Conservation (phyloP, 2,888 invertebrate genomes). For the Lepidochrysops patricia region DNA sequence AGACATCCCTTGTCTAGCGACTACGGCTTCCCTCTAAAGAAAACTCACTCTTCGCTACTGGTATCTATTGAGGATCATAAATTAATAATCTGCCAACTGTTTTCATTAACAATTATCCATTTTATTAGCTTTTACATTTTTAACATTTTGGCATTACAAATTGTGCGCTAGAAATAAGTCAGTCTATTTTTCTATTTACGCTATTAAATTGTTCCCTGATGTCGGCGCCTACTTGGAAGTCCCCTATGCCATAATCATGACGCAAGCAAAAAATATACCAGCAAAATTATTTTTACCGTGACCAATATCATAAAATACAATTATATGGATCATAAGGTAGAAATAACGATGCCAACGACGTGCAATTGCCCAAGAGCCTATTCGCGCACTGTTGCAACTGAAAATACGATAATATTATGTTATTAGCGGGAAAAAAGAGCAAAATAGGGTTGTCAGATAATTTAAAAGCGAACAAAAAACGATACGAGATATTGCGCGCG, state of each 20-base stretch:
- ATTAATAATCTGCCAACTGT: not conserved
- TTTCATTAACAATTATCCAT: not conserved
- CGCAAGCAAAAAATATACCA: not conserved
- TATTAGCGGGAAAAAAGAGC: constrained; percentile 26
- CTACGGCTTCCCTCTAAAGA: no score
- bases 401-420: constrained; percentile 21
- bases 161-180: not conserved
- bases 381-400: constrained; percentile 11
- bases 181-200: not conserved
- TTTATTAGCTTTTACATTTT: not conserved
- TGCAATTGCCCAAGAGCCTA: constrained; percentile 1
- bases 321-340: constrained; percentile 11
- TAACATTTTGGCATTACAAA: not conserved
- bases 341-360: constrained; percentile 12
- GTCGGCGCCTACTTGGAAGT: not conserved
- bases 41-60: no score
- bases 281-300: not conserved
- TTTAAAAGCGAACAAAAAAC: constrained; percentile 23
- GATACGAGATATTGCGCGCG: constrained; percentile 17
- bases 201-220: not conserved
- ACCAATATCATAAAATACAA: constrained; percentile 10
- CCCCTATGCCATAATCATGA: not conserved
- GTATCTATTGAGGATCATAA: not conserved
- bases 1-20: no score
- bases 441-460: constrained; percentile 31